Percentiles rank a stretch among this genome's conserved stretches.
phyloP scores from a whole-genome alignment of 2,797 vertebrate species.

The Pachyuromys duprasi region DNA sequence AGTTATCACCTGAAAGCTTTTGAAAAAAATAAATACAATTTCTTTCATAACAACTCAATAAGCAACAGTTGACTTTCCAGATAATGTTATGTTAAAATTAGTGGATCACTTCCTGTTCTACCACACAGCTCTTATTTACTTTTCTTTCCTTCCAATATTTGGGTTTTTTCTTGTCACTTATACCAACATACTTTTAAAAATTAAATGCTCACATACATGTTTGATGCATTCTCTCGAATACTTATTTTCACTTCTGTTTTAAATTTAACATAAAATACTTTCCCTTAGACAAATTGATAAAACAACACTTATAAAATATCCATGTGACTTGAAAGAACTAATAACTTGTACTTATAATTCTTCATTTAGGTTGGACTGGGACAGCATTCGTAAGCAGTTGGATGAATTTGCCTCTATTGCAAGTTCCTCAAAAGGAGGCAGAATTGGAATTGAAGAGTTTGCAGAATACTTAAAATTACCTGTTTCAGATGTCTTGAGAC shows the following conservation, averaged over 20 bases:
- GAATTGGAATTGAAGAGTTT: constrained; percentile 96
- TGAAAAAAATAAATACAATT: background rate
- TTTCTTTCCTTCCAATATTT: constrained; percentile 21
- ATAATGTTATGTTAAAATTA: background rate
- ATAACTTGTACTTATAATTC: background rate
- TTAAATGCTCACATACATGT: background rate
- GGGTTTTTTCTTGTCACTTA: background rate
- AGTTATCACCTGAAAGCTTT: background rate
- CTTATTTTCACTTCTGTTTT: constrained; percentile 13
- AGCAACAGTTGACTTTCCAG: background rate
- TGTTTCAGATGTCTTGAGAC: constrained; percentile 90
- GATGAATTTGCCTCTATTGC: constrained; percentile 94
- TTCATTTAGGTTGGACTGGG: constrained; percentile 94
- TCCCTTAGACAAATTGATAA: background rate
- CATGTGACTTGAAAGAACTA: background rate
- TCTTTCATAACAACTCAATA: constrained; percentile 2
- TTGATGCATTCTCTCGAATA: constrained; percentile 3
- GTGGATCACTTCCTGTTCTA: background rate
- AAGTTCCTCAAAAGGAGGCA: constrained; percentile 93
- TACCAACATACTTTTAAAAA: background rate
- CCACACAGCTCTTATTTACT: background rate
- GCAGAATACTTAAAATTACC: constrained; percentile 95
- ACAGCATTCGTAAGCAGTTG: constrained; percentile 93
- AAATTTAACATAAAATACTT: background rate
- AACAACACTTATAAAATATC: background rate